These are phyloP conservation scores for Tenrec ecaudatus DNA, from an alignment of 2,113 vertebrate genomes.

Conservation along the genomic window DNA sequence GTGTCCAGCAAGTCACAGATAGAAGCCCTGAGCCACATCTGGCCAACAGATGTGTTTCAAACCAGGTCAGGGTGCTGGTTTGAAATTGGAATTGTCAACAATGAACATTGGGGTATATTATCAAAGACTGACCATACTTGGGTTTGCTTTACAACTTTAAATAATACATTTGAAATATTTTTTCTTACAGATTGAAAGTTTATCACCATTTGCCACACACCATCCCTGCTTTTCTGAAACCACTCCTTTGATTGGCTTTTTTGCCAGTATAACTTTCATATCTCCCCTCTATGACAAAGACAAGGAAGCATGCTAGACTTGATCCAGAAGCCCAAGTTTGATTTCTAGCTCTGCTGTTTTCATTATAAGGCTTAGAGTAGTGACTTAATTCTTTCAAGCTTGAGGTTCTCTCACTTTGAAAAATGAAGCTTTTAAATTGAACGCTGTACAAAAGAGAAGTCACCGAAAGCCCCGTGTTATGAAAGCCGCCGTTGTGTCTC, in stretches of 20 bases:
- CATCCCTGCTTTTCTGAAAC: neutral
- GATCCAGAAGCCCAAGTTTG: too few relatives aligned
- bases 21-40: neutral
- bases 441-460: neutral
- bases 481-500: neutral
- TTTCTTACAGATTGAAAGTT: neutral
- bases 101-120: neutral
- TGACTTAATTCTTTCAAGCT: neutral
- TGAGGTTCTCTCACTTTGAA: neutral
- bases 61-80: neutral
- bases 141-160: neutral
- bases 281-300: neutral
- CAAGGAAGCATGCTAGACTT: neutral
- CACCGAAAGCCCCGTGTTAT: neutral
- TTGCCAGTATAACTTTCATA: neutral
- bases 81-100: neutral
- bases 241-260: neutral
- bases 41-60: neutral
- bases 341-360: neutral
- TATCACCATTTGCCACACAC: neutral
- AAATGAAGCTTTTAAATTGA: neutral
- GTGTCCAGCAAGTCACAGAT: neutral
- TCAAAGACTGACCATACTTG: neutral
- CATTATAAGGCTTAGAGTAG: neutral
- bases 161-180: neutral